A percentile compares a stretch with the other conserved stretches of the same genome.
These are phyloP conservation scores for Chamaea fasciata DNA, from an alignment of 2,113 vertebrate genomes.

Conservation along the genomic window DNA sequence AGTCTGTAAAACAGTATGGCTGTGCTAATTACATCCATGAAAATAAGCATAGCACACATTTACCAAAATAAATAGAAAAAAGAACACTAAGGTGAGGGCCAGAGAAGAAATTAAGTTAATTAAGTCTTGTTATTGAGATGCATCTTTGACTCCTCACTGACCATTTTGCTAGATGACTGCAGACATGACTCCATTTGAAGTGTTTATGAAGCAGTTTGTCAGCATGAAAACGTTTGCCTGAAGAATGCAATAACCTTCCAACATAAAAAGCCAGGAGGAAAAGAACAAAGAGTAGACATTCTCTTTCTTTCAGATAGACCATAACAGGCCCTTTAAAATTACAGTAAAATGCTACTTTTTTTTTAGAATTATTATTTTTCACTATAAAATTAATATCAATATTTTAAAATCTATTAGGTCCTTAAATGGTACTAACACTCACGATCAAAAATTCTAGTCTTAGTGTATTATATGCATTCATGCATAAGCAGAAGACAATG, in stretches of 20 bases:
- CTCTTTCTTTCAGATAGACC: neutral
- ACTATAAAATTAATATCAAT: neutral
- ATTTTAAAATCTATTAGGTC: neutral
- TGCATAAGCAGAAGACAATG: neutral
- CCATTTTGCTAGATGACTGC: neutral
- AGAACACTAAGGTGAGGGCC: neutral
- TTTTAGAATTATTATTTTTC: neutral
- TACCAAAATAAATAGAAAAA: neutral
- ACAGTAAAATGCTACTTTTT: neutral
- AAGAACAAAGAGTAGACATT: neutral
- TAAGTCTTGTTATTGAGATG: slow-evolving; percentile 8
- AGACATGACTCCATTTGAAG: neutral
- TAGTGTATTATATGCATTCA: neutral
- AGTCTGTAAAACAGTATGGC: neutral
- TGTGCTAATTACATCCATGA: neutral
- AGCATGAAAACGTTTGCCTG: neutral
- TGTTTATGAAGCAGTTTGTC: neutral
- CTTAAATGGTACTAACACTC: neutral
- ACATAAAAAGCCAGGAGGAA: neutral
- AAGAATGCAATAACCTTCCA: neutral
- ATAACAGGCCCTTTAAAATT: neutral
- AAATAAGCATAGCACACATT: neutral
- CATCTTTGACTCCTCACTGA: neutral
- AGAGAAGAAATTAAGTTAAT: slow-evolving; percentile 12
- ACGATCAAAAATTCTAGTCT: neutral